Base-by-base conservation (phyloP, 2,888 invertebrate genomes). In the Drosophila buzzatii region DNA sequence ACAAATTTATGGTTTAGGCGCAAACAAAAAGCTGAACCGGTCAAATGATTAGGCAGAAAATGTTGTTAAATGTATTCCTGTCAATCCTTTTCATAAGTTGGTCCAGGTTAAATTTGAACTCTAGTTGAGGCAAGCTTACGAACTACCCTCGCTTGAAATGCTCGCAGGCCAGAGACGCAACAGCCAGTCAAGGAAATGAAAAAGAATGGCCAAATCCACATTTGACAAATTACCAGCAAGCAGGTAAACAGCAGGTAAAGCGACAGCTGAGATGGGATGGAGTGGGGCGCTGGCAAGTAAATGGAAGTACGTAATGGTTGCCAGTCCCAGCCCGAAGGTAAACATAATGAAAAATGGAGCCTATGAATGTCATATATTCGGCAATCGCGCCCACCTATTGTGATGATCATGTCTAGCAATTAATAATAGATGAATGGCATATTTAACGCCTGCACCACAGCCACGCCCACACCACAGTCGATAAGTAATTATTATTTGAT, bases 151-250 rank as follows among this genome's bases (percentile, higher is more conserved):
- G 76, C 14, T 10, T 61, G 60, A 41, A 45, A 44, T 45, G 41
- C 20, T 39, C 41, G 41, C 44, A 9, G 39, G 60, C 35, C 66
- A 45, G 59, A 70, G 65, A 65, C 85, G 88, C 85, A 85, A 77
- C 82, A 80, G 72, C 60, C 72, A 67, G 57, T 41, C 39, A 39
- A 70, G 62, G 35, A 63, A 68, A 83, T 56, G 71, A 56, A 65
- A 67, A 80, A 44, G 31, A 62, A 76, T 66, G 62, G 65, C 72
- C 69, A 86, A 87, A 82, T 82, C 68, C 89, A 58, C 80, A 88
- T 88, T 90, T 86, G 86, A 86, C 85, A 86, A 90, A 86, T 86
- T 85, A 85, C 85, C 81, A 75, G 68, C 73, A 56, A 63, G 61
- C 85, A 88, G 83, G 81, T 88, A 85, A 89, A 72, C 72, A 82